Percentiles rank a stretch among this genome's conserved stretches.
Conservation (phyloP, 2,888 invertebrate genomes). For the Pollenia angustigena region DNA sequence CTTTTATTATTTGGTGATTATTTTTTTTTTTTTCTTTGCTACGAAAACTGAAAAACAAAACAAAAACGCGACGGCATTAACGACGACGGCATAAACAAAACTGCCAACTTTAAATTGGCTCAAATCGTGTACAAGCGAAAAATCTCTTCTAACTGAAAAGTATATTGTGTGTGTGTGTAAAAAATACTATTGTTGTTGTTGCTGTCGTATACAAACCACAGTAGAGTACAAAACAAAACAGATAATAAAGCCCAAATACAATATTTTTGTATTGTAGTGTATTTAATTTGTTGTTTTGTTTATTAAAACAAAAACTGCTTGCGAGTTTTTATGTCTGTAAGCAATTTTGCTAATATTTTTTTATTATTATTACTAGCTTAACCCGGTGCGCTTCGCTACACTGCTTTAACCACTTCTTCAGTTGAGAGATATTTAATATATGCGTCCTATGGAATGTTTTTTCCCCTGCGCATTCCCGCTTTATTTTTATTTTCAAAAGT, state of each 20-base stretch:
- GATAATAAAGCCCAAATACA: conserved; percentile 7
- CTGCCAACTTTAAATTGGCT: conserved; percentile 83
- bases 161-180: conserved; percentile 19
- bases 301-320: not conserved
- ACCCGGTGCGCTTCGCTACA: too few species aligned
- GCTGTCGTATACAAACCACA: conserved; percentile 40
- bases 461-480: too few species aligned
- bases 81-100: conserved; percentile 82
- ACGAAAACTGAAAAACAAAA: conserved; percentile 69
- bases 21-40: not conserved
- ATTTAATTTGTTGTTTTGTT: not conserved
- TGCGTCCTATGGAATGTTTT: too few species aligned
- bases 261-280: conserved; percentile 34
- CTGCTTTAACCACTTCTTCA: too few species aligned
- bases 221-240: conserved; percentile 46
- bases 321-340: conserved; percentile 13
- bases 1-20: conserved; percentile 1
- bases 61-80: conserved; percentile 77
- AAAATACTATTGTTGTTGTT: conserved; percentile 18
- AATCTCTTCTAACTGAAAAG: conserved; percentile 77
- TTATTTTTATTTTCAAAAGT: too few species aligned
- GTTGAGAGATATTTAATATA: too few species aligned
- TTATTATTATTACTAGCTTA: not conserved
- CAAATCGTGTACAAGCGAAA: conserved; percentile 82
- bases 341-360: conserved; percentile 35